Evolutionary conservation across 2,113 vertebrate genomes (phyloP), one percentile per base, ranked within the genome.

Genomic region (Ictidomys tridecemlineatus): DNA sequence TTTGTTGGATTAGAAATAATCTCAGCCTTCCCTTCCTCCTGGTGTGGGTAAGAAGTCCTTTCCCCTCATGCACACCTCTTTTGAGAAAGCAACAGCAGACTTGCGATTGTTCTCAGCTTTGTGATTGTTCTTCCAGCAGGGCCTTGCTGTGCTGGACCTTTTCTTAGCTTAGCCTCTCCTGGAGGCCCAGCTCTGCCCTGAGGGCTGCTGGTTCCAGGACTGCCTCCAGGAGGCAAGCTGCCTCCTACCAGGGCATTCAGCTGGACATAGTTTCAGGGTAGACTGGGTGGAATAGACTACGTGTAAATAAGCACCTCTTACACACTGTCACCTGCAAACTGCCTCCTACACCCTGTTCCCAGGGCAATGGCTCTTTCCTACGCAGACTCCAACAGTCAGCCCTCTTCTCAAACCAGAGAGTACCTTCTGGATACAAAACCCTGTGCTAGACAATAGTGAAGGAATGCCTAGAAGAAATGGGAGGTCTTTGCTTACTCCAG

Each of bases 1-100:
- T 45, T 85, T 1, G 14, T 32, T n/a, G 4, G 32, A n/a, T 24
- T 8, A 42, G 61, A 12, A 1, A 0, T 28, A 1, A 20, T 37
- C 72, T 56, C 56, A n/a, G 34, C 56, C 53, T 61, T 11, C 0
- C 0, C 87, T 45, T 82, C 70, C 51, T 67, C 74, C 28, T 2
- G 1, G 67, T 70, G 63, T n/a, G 45, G 58, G 32, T 37, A 8
- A 82, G 65, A 0, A 69, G 86, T 16, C 48, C 73, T 74, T 51
- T 70, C 51, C 58, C 14, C 24, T 94, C 58, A 4, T 30, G 53
- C 32, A n/a, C 45, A 9, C 67, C 26, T 76, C 16, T 37, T 61
- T 22, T 42, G 45, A 37, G 61, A 72, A n/a, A n/a, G 73, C 42
- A 8, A 18, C 53, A 18, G 18, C 24, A 78, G 80, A 20, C 13